Percentiles rank a stretch among this genome's conserved stretches.
Evolutionary conservation across 1,140 invertebrate genomes (phyloP).

Genomic region (Scaptomyza hsui): DNA sequence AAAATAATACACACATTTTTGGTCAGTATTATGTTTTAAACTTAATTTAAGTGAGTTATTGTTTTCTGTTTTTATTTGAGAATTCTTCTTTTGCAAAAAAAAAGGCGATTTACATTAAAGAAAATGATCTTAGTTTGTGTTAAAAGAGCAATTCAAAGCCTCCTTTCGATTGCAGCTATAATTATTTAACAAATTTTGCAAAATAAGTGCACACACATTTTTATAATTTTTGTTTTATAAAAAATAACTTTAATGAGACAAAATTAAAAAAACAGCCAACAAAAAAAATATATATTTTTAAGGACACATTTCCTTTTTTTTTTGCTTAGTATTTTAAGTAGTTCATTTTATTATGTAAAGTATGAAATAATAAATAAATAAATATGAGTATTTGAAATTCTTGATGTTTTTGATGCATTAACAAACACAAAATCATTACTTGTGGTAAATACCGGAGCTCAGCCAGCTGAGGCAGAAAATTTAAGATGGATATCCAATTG

Average conservation of each 20-base stretch:
- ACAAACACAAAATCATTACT: too few species aligned
- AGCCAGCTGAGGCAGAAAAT: too few species aligned
- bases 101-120: constrained; percentile 21
- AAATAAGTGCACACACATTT: constrained; percentile 47
- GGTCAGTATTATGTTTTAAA: constrained; percentile 84
- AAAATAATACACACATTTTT: constrained; percentile 78
- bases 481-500: too few species aligned
- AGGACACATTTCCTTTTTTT: constrained; percentile 61
- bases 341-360: constrained; percentile 82
- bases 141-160: constrained; percentile 7
- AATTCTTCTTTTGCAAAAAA: constrained; percentile 22
- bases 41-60: constrained; percentile 81
- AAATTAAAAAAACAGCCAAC: constrained; percentile 40
- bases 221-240: constrained; percentile 63
- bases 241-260: constrained; percentile 56
- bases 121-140: constrained; percentile 22
- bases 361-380: constrained; percentile 76
- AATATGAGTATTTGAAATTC: constrained; percentile 64
- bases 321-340: constrained; percentile 72
- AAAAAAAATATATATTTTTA: constrained; percentile 45
- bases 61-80: constrained; percentile 71
- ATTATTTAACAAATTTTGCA: constrained; percentile 38
- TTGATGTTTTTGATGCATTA: too few species aligned
- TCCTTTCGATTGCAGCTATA: constrained; percentile 41
- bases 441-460: too few species aligned